Evolutionary conservation across 1,140 invertebrate genomes (phyloP), one percentile per base, ranked within the genome.

Genomic region (Liolophura sinensis): DNA sequence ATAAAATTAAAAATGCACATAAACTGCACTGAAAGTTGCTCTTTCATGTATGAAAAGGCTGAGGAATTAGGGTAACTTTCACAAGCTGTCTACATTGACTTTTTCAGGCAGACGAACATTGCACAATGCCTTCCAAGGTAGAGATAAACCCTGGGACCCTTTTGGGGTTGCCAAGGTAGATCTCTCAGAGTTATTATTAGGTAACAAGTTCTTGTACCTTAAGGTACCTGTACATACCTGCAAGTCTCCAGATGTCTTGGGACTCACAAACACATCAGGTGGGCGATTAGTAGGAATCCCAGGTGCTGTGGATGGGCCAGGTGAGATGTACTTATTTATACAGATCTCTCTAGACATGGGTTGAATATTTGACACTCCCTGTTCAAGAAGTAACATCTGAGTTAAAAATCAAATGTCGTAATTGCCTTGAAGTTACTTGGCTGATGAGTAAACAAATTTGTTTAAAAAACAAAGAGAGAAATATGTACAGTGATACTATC

Each of bases 221-320:
- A 79, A 76, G 46, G 65, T 80, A 20, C 82, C 83, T 1, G 73
- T 85, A 18, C 74, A 77, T 47, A 82, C 74, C 64, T 81, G 82
- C 64, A 67, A 72, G 0, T 60, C 74, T 0, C 82, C 82, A 11
- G 83, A 85, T 58, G 60, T 82, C 0, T 69, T 83, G 18, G 77
- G 78, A 11, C n/a, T 69, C 1, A 60, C 66, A 16, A 64, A 73
- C 9, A 54, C 22, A 12, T 57, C 52, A 9, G 72, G 74, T 50
- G 74, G 73, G 0, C 75, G 72, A 56, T 49, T 79, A 14, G 67
- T 83, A 0, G 82, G 82, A 6, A 57, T 82, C 1, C 62, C 73
- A 12, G 82, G 82, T 24, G 78, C 82, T 54, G 79, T 83, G 1
- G 82, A 83, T 74, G 82, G 82, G 25, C 81, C 81, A 76, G 79